A percentile compares a stretch with the other conserved stretches of the same genome.
These are phyloP conservation scores for Orchestes rusci DNA, from an alignment of 2,888 invertebrate species.

Conservation along the genomic window DNA sequence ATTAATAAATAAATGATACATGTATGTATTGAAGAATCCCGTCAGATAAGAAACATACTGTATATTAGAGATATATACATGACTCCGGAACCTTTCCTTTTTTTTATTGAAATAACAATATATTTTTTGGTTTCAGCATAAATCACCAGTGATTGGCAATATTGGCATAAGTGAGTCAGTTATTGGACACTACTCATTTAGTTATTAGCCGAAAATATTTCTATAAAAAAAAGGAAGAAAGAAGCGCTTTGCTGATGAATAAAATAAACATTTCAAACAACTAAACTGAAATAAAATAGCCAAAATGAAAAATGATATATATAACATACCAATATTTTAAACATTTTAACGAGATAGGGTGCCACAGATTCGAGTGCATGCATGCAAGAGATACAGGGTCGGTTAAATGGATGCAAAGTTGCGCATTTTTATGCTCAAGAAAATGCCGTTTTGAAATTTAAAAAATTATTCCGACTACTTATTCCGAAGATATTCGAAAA, in stretches of 20 bases:
- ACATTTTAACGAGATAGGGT: too few relatives aligned
- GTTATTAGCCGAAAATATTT: neutral
- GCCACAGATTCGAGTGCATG: too few relatives aligned
- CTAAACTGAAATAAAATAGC: neutral
- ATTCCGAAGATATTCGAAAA: too few relatives aligned
- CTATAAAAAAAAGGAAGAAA: neutral
- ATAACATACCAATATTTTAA: neutral
- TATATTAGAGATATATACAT: neutral
- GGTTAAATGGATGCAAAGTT: too few relatives aligned
- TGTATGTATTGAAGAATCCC: neutral
- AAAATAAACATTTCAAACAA: neutral
- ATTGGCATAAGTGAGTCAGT: conserved; percentile 1
- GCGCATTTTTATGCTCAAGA: too few relatives aligned
- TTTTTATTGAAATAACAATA: neutral
- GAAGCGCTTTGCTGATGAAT: neutral
- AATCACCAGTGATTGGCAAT: neutral
- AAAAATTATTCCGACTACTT: too few relatives aligned
- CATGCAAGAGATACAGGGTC: too few relatives aligned
- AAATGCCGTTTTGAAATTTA: too few relatives aligned
- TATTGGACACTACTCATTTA: neutral
- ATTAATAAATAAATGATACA: neutral
- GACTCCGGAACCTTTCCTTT: neutral
- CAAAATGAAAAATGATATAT: neutral
- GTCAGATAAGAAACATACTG: neutral
- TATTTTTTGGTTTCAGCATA: neutral